Conservation (phyloP, 2,113 vertebrate genomes). For the Excalfactoria chinensis region DNA sequence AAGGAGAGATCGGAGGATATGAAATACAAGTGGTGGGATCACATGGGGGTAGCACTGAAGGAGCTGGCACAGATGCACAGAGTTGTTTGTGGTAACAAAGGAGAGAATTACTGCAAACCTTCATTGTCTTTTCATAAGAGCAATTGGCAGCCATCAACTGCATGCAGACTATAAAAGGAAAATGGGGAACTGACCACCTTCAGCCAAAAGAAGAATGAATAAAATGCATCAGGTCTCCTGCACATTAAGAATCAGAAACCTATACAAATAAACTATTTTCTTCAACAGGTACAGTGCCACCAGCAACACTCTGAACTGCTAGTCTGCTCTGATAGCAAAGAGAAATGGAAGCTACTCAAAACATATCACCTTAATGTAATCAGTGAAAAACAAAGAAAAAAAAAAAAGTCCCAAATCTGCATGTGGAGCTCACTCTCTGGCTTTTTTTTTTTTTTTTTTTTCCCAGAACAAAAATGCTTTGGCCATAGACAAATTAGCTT, state of each 20-base stretch:
- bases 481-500: constrained; percentile 37
- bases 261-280: constrained; percentile 63
- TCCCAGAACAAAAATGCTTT: constrained; percentile 15
- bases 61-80: constrained; percentile 20
- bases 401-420: constrained; percentile 26
- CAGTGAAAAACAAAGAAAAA: not conserved
- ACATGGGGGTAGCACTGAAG: constrained; percentile 51
- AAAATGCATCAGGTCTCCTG: constrained; percentile 57
- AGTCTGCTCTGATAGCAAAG: constrained; percentile 31
- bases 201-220: constrained; percentile 61
- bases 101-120: constrained; percentile 51
- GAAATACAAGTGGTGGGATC: constrained; percentile 42
- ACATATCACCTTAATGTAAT: constrained; percentile 39
- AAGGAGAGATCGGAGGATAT: not conserved
- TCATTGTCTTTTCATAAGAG: constrained; percentile 32
- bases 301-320: constrained; percentile 37
- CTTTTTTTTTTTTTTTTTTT: not conserved
- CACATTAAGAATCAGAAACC: constrained; percentile 55
- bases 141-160: constrained; percentile 62
- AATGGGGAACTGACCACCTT: constrained; percentile 50
- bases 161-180: constrained; percentile 61
- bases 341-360: constrained; percentile 52
- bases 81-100: constrained; percentile 25
- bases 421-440: not conserved
- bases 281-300: constrained; percentile 55